Conservation (phyloP, 2,888 invertebrate genomes). For the Eucera pruinosa region DNA sequence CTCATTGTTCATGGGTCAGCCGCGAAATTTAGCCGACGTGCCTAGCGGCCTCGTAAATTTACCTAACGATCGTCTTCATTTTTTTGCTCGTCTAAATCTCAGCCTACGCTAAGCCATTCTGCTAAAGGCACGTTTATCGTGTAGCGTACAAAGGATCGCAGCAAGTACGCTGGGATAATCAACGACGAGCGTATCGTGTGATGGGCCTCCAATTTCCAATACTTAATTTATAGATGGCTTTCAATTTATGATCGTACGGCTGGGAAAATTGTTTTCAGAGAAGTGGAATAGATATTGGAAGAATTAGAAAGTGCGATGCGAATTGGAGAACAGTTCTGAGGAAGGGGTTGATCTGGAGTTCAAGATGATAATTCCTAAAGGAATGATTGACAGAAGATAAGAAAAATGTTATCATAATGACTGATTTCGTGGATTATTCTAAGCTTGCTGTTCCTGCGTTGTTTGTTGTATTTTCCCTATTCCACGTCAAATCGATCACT, state of each 20-base stretch:
- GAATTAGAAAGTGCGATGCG: not conserved
- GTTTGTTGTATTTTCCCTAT: too few relatives aligned
- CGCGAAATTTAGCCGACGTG: constrained; percentile 39
- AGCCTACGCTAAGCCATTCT: constrained; percentile 3
- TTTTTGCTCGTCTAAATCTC: constrained; percentile 1
- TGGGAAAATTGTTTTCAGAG: constrained; percentile 3
- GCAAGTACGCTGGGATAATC: constrained; percentile 22
- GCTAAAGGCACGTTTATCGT: constrained; percentile 28
- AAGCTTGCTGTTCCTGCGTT: too few relatives aligned
- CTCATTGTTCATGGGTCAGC: constrained; percentile 23
- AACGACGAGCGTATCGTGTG: constrained; percentile 21
- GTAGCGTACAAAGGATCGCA: constrained; percentile 17
- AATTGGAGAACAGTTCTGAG: not conserved
- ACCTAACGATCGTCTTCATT: constrained; percentile 24
- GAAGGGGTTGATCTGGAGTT: too few relatives aligned
- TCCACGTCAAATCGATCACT: too few relatives aligned
- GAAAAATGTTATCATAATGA: not conserved
- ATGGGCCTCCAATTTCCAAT: constrained; percentile 17
- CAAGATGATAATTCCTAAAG: not conserved
- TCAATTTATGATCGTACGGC: constrained; percentile 1
- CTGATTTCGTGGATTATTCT: too few relatives aligned
- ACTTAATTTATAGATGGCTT: too few relatives aligned
- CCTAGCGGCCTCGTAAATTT: constrained; percentile 48
- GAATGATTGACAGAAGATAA: not conserved
- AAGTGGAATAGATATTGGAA: not conserved